These are phyloP conservation scores for Poecilobothrus nobilitatus DNA, from an alignment of 2,888 invertebrate species.

Conservation along the genomic window DNA sequence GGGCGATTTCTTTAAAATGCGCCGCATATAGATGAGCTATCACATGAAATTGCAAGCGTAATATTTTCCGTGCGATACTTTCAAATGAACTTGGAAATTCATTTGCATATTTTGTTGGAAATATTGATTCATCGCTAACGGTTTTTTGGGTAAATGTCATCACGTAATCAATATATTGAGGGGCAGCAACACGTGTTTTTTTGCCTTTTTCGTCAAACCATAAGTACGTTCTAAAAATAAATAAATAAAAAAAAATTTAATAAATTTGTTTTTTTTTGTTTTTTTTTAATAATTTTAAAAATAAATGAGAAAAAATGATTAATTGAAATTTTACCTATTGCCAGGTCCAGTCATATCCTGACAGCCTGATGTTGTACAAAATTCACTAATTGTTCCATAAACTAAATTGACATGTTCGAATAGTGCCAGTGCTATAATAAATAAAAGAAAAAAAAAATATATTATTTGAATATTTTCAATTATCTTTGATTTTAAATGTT, in stretches of 20 bases:
- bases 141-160: slow-evolving; percentile 98
- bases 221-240: slow-evolving; percentile 70
- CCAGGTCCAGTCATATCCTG: slow-evolving; percentile 96
- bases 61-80: slow-evolving; percentile 90
- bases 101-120: slow-evolving; percentile 97
- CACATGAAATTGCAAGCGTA: slow-evolving; percentile 94
- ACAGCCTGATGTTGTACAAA: slow-evolving; percentile 92
- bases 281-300: slow-evolving; percentile 12
- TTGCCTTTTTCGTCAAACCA: slow-evolving; percentile 99
- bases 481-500: background rate
- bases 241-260: slow-evolving; percentile 26
- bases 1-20: slow-evolving; percentile 92
- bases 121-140: slow-evolving; percentile 91
- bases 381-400: slow-evolving; percentile 97
- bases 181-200: slow-evolving; percentile 92
- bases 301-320: background rate
- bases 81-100: slow-evolving; percentile 91
- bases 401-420: slow-evolving; percentile 98
- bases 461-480: background rate
- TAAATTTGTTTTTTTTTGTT: background rate
- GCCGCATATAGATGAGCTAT: slow-evolving; percentile 96
- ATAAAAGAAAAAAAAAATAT: background rate
- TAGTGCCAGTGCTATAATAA: slow-evolving; percentile 77
- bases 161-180: slow-evolving; percentile 97
- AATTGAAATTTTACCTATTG: slow-evolving; percentile 58